These are phyloP conservation scores for Drosophila jambulina DNA, from an alignment of 1,140 invertebrate genomes.

Conservation along the genomic window DNA sequence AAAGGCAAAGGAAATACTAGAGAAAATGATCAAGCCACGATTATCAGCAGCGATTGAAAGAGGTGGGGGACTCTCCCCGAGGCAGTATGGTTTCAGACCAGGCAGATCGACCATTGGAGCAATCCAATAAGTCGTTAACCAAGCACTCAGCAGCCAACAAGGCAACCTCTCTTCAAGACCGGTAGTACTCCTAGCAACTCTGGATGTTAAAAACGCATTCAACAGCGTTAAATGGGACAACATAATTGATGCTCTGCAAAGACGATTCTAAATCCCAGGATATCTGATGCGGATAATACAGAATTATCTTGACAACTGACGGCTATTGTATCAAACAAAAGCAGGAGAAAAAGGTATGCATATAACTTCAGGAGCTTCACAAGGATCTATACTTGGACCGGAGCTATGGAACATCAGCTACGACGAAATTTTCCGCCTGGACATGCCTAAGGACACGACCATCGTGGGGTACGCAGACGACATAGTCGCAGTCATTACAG, in stretches of 20 bases:
- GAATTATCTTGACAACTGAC: neutral
- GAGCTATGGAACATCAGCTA: conserved; percentile 1
- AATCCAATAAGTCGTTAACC: too few relatives aligned
- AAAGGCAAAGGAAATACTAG: too few relatives aligned
- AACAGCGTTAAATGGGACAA: too few relatives aligned
- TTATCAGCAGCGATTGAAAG: neutral
- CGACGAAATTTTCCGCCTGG: neutral
- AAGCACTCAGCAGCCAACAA: too few relatives aligned
- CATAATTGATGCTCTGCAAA: too few relatives aligned
- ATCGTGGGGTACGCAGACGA: too few relatives aligned
- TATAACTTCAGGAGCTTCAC: neutral
- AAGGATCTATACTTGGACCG: neutral
- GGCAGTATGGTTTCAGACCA: too few relatives aligned
- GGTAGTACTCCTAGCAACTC: too few relatives aligned
- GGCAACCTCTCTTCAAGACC: too few relatives aligned
- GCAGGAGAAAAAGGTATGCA: neutral
- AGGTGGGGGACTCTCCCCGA: neutral
- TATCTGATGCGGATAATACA: conserved; percentile 1
- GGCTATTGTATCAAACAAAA: neutral
- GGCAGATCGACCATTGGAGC: too few relatives aligned
- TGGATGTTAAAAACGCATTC: too few relatives aligned
- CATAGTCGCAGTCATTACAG: too few relatives aligned
- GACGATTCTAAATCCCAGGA: neutral
- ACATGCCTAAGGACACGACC: neutral
- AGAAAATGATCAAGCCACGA: conserved; percentile 7